A percentile compares a stretch with the other conserved stretches of the same genome.
These are phyloP conservation scores for Parotocinclus haroldoi DNA, from an alignment of 2,797 vertebrate genomes.

Conservation along the genomic window DNA sequence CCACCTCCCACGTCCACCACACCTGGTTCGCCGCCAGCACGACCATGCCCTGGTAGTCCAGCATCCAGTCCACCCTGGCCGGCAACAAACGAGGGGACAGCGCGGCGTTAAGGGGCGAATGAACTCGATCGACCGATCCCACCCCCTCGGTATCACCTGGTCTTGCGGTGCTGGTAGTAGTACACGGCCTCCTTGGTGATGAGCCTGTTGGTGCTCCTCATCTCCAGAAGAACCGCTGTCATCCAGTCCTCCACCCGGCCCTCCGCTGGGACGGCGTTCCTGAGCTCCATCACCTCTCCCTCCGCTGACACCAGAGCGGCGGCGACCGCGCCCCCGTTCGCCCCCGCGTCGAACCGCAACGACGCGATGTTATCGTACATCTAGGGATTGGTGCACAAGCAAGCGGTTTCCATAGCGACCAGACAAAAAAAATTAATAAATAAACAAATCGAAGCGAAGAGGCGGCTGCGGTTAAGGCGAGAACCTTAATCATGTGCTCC, in stretches of 20 bases:
- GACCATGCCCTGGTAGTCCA: constrained; percentile 92
- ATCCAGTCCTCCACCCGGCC: constrained; percentile 97
- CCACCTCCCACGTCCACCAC: constrained; percentile 98
- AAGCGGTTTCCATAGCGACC: too few relatives aligned
- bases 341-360: constrained; percentile 77
- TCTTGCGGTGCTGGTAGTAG: constrained; percentile 80
- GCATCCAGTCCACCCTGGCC: constrained; percentile 92
- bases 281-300: constrained; percentile 87
- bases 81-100: background rate
- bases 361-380: constrained; percentile 95
- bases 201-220: constrained; percentile 86
- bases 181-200: constrained; percentile 95
- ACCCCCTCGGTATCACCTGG: too few relatives aligned
- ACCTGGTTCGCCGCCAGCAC: constrained; percentile 91
- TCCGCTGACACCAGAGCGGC: constrained; percentile 91
- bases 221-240: constrained; percentile 82
- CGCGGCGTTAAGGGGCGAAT: too few relatives aligned
- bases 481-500: constrained; percentile 97
- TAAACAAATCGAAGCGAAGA: too few relatives aligned
- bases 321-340: constrained; percentile 71
- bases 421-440: too few relatives aligned
- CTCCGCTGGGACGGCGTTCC: constrained; percentile 70
- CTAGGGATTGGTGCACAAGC: too few relatives aligned
- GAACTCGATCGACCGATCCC: too few relatives aligned
- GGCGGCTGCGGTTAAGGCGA: too few relatives aligned